Evolutionary conservation across 30 jellyfish, hydroid and myxozoan species (phyloP), one percentile per base, ranked within the genome.

Genomic region (Sanderia malayensis): DNA sequence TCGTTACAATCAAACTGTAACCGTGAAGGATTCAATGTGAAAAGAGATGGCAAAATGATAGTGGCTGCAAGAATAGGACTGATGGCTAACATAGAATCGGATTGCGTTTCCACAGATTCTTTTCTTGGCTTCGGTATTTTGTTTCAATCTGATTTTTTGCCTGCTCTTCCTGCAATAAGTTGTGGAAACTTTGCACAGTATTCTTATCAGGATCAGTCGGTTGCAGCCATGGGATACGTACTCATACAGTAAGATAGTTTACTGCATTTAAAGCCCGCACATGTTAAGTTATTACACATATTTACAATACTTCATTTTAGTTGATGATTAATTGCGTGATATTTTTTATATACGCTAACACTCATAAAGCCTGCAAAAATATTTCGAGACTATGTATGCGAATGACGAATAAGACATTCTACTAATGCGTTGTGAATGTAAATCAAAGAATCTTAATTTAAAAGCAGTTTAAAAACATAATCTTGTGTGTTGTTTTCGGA

Each of bases 91-190:
- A 25, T 55, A 26, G 74, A 73, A 31, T 13, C 32, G 2, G 63
- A 73, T 19, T 73, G 86, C 67, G 34, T 31, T 23, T 9, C 76
- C 17, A 61, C 86, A 7, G 86, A 73, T 41, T 73, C 86, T 1
- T 17, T 17, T 41, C 7, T 73, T 20, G 86, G 86, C 31, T 34
- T 73, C 28, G 86, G 86, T 1, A 58, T 23, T 7, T 10, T 3
- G 20, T 23, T 17, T 6, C 7, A 31, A 3, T 19, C 57, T 20
- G 7, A 7, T 20, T 41, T 1, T 31, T 1, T 6, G 18, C 11
- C 20, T 26, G 7, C 30, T 1, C 24, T 15, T 22, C n/a, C 34
- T 25, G 7, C 11, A 18, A 19, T n/a, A 46, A 44, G 71, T 10
- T 70, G 70, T 25, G 82, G 82, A 45, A 70, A 70, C 58, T 4